Evolutionary conservation across 53 echinoderm and acorn worm genomes (phyloP).

Genomic region (Arbacia lixula): DNA sequence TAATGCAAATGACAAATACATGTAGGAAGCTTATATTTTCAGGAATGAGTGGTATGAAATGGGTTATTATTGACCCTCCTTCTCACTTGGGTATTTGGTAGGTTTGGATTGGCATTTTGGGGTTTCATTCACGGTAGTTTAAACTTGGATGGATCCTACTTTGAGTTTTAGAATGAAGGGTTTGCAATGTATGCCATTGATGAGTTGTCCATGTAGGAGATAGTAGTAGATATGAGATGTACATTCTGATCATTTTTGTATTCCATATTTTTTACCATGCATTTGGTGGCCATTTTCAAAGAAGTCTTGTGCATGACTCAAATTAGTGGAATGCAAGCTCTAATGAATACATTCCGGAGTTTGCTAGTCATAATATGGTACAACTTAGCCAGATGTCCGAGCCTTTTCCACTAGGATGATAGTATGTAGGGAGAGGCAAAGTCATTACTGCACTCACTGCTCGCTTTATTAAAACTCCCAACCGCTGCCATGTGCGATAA

Average conservation of each 20-base stretch:
- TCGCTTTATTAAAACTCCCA: slow-evolving; percentile 9
- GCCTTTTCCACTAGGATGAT: too few species aligned
- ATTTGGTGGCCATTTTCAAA: too few species aligned
- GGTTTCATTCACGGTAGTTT: too few species aligned
- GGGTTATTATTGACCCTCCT: not conserved
- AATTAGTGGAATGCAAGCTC: slow-evolving; percentile 22
- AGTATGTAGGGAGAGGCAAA: not conserved
- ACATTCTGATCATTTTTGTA: too few species aligned
- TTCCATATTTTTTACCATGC: too few species aligned
- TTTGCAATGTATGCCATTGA: too few species aligned
- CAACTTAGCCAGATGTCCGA: not conserved
- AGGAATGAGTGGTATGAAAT: not conserved
- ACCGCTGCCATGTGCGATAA: slow-evolving; percentile 27
- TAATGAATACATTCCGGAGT: slow-evolving; percentile 25
- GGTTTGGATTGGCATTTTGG: too few species aligned
- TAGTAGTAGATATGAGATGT: too few species aligned
- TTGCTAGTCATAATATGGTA: slow-evolving; percentile 3
- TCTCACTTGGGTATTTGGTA: too few species aligned
- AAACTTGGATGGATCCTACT: too few species aligned
- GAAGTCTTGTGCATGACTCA: slow-evolving; percentile 28
- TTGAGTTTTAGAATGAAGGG: too few species aligned
- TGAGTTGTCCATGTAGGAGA: too few species aligned
- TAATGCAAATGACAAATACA: slow-evolving; percentile 20
- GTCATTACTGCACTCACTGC: not conserved
- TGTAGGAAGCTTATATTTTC: not conserved